phyloP scores from a whole-genome alignment of 2,113 vertebrate genomes.

The Gadus macrocephalus region DNA sequence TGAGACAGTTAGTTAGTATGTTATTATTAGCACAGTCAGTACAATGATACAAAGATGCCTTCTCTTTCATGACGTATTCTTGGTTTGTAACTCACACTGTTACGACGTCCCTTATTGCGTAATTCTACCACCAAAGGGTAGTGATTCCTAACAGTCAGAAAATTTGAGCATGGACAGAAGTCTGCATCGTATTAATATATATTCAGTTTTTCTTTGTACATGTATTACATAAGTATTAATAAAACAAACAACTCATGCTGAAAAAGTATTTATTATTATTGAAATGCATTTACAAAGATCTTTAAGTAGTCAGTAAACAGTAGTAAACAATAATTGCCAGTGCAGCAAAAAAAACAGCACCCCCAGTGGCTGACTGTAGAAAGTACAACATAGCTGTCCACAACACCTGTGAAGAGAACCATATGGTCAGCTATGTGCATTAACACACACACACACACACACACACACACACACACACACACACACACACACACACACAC shows the following conservation, averaged over 20 bases:
- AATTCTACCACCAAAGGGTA: conserved; percentile 35
- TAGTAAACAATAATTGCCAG: conserved; percentile 55
- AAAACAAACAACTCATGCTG: conserved; percentile 37
- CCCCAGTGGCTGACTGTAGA: conserved; percentile 50
- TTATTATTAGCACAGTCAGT: not conserved
- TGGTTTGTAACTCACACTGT: not conserved
- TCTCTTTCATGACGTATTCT: not conserved
- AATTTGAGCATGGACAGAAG: too few relatives aligned
- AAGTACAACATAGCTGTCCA: conserved; percentile 47
- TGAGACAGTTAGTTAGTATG: not conserved
- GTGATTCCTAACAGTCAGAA: conserved; percentile 15
- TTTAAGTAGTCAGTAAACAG: conserved; percentile 26
- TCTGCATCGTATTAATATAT: too few relatives aligned
- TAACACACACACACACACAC: conserved; percentile 13
- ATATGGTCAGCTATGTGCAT: conserved; percentile 18
- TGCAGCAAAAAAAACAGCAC: conserved; percentile 57
- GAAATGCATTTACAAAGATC: conserved; percentile 38
- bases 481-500: conserved; percentile 16
- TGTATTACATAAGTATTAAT: conserved; percentile 19
- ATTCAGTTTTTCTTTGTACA: too few relatives aligned
- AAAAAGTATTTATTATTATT: conserved; percentile 41
- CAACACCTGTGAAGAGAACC: conserved; percentile 59
- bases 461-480: conserved; percentile 23
- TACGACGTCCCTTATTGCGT: not conserved
- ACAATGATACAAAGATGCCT: too few relatives aligned